Evolutionary conservation across 2,797 vertebrate species (phyloP).

Genomic region (Coccyzus lansbergi): DNA sequence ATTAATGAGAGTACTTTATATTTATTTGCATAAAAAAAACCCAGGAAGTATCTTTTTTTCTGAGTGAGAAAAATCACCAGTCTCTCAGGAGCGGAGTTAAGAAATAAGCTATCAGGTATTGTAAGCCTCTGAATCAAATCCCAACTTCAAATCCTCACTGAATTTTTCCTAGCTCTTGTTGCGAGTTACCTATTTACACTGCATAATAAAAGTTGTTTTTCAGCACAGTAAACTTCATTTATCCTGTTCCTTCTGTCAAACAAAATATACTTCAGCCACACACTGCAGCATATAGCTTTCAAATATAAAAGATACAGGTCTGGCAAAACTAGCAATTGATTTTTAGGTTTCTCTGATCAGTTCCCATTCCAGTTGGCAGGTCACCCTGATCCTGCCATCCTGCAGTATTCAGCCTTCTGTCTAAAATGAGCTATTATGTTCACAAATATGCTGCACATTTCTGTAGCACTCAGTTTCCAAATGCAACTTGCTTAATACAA

Average conservation of each 20-base stretch:
- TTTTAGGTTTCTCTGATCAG: not conserved
- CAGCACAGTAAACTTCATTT: slow-evolving; percentile 14
- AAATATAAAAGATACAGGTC: not conserved
- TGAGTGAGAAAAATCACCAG: not conserved
- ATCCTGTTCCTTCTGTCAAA: not conserved
- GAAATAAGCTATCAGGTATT: slow-evolving; percentile 31
- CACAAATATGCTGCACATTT: not conserved
- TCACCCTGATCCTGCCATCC: not conserved
- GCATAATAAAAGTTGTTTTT: not conserved
- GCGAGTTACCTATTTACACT: not conserved
- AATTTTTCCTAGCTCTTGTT: not conserved
- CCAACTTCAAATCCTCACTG: slow-evolving; percentile 32
- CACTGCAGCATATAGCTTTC: not conserved
- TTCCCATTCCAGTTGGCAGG: not conserved
- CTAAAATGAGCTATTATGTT: not conserved
- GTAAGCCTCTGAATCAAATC: slow-evolving; percentile 51
- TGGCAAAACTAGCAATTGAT: not conserved
- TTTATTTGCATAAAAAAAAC: not conserved
- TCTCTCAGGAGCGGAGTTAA: not conserved
- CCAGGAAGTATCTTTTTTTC: not conserved
- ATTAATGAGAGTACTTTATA: not conserved
- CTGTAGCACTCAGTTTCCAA: not conserved
- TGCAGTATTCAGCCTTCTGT: not conserved
- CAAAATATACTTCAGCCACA: not conserved
- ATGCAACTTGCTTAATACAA: not conserved